Conservation (phyloP, 2,113 vertebrate species). For the Gallinago jamesoni region DNA sequence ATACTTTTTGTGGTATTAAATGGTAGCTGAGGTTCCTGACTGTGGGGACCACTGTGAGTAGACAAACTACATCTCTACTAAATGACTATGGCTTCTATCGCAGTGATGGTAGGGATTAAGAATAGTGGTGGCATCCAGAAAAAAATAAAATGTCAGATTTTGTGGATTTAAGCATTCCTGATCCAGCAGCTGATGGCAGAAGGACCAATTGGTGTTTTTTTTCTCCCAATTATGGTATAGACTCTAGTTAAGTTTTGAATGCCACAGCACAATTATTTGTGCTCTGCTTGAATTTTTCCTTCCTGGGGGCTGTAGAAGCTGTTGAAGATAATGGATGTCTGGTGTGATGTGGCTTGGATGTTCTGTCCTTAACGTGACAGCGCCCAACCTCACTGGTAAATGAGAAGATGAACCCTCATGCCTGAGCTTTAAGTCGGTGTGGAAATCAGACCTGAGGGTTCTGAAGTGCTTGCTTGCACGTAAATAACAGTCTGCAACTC, state of each 20-base stretch:
- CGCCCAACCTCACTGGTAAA: background rate
- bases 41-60: background rate
- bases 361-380: background rate
- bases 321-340: background rate
- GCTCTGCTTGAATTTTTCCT: background rate
- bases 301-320: background rate
- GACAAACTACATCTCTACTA: background rate
- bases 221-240: background rate
- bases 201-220: background rate
- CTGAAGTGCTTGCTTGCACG: background rate
- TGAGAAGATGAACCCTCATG: background rate
- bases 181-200: background rate
- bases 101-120: background rate
- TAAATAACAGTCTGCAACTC: background rate
- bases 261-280: background rate
- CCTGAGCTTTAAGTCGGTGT: background rate
- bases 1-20: background rate
- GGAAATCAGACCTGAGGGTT: background rate
- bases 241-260: background rate
- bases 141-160: background rate
- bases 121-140: background rate
- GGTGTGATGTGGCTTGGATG: background rate
- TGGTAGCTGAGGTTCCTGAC: background rate
- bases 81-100: background rate
- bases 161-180: background rate